These are phyloP conservation scores for Poecile montanus DNA, from an alignment of 2,797 vertebrate species.

Conservation along the genomic window DNA sequence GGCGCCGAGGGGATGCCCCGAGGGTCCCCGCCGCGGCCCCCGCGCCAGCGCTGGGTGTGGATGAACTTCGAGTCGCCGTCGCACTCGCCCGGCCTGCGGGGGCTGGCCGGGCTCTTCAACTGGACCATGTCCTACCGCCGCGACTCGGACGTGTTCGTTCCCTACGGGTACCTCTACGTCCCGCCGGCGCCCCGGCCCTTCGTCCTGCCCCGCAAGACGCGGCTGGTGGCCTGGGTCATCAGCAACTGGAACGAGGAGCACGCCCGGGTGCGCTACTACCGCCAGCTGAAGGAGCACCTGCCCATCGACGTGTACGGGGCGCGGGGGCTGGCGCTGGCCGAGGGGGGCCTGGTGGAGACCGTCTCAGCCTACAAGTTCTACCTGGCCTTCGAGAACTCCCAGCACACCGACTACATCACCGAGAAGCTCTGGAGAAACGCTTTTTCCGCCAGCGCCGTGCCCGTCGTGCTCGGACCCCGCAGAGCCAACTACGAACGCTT, in stretches of 20 bases:
- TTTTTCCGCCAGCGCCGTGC: slow-evolving; percentile 83
- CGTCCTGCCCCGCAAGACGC: slow-evolving; percentile 68
- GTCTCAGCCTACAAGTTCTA: slow-evolving; percentile 90
- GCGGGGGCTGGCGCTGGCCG: slow-evolving; percentile 69
- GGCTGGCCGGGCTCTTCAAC: slow-evolving; percentile 82
- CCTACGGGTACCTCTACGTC: slow-evolving; percentile 85
- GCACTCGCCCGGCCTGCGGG: slow-evolving; percentile 75
- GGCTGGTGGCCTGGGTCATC: slow-evolving; percentile 89
- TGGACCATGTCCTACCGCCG: slow-evolving; percentile 89
- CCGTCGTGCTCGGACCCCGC: slow-evolving; percentile 88
- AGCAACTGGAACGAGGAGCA: slow-evolving; percentile 91
- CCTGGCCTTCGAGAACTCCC: slow-evolving; percentile 93
- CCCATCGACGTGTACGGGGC: slow-evolving; percentile 82
- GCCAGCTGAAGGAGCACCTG: slow-evolving; percentile 78
- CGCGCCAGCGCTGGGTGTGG: slow-evolving; percentile 91
- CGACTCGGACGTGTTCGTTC: slow-evolving; percentile 88
- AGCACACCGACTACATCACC: slow-evolving; percentile 92
- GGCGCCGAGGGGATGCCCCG: slow-evolving; percentile 59
- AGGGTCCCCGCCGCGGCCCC: slow-evolving; percentile 69
- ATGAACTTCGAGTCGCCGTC: slow-evolving; percentile 95
- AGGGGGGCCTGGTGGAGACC: slow-evolving; percentile 75
- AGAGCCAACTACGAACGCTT: slow-evolving; percentile 91
- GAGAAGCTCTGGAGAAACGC: slow-evolving; percentile 95
- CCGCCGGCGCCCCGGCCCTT: slow-evolving; percentile 5
- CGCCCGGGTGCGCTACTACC: slow-evolving; percentile 84